These are phyloP conservation scores for Acanthis flammea DNA, from an alignment of 2,797 vertebrate genomes.

Conservation along the genomic window DNA sequence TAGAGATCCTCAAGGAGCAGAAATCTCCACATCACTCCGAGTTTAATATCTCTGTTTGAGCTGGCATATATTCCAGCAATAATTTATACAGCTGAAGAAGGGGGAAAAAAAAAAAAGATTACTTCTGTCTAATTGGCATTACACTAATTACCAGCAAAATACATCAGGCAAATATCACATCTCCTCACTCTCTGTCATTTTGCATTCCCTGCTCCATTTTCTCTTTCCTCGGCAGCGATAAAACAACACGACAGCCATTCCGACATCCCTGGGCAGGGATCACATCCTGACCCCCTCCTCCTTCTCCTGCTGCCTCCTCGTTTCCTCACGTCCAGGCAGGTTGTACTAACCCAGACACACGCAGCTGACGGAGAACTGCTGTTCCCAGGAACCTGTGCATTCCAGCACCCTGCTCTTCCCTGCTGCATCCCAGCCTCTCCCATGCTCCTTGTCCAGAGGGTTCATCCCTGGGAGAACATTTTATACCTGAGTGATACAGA, in stretches of 20 bases:
- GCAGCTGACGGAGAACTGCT: not conserved
- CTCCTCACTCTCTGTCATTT: constrained; percentile 41
- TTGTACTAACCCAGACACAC: not conserved
- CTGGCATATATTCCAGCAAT: constrained; percentile 48
- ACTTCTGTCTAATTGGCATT: constrained; percentile 57
- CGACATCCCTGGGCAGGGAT: constrained; percentile 16
- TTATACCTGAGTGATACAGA: not conserved
- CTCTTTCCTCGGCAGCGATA: not conserved
- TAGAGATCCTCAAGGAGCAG: constrained; percentile 57
- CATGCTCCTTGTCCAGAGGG: not conserved
- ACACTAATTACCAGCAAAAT: constrained; percentile 61
- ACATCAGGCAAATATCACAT: constrained; percentile 44
- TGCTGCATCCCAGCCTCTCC: not conserved
- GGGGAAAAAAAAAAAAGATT: not conserved
- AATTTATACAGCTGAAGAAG: constrained; percentile 25
- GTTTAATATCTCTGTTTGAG: constrained; percentile 50
- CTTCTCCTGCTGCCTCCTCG: not conserved
- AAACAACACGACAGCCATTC: constrained; percentile 33
- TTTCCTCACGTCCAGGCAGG: not conserved
- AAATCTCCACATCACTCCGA: constrained; percentile 30
- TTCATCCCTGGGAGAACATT: not conserved
- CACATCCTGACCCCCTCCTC: not conserved
- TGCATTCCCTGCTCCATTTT: constrained; percentile 48
- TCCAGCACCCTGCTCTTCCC: not conserved
- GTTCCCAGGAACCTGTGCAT: not conserved